Conservation (phyloP, 2,888 invertebrate genomes). For the Exephanes ischioxanthus region DNA sequence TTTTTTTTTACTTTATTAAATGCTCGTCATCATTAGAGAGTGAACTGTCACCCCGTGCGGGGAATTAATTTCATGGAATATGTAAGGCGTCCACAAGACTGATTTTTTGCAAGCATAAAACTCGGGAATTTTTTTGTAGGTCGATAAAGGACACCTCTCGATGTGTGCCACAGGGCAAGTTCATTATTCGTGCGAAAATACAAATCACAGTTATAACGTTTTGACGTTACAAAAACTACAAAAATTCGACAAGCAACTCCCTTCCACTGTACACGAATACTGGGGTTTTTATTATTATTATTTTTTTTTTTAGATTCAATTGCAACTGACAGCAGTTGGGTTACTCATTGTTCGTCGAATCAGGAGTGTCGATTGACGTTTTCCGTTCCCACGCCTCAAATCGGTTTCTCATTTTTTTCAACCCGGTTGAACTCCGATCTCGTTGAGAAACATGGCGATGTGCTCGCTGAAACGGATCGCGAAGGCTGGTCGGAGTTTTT, state of each 20-base stretch:
- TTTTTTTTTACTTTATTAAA: too few species aligned
- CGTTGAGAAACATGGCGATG: not conserved
- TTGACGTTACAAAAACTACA: not conserved
- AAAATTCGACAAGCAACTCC: not conserved
- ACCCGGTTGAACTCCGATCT: not conserved
- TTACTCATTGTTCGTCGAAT: not conserved
- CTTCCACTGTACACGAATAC: not conserved
- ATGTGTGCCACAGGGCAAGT: not conserved
- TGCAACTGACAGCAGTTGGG: not conserved
- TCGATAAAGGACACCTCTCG: not conserved
- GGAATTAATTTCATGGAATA: not conserved
- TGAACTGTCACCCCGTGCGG: not conserved
- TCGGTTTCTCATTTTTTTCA: constrained; percentile 17
- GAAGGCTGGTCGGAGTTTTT: constrained; percentile 2
- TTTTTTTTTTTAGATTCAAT: not conserved
- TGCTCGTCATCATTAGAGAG: too few species aligned
- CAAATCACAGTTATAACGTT: not conserved
- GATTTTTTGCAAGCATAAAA: not conserved
- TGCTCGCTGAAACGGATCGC: not conserved
- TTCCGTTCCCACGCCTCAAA: constrained; percentile 3
- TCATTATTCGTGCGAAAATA: not conserved
- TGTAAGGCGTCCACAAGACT: too few species aligned
- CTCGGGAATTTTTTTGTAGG: not conserved
- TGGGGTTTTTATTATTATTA: not conserved
- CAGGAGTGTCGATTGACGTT: not conserved